These are phyloP conservation scores for Andrena hattorfiana DNA, from an alignment of 2,888 invertebrate genomes.

Conservation along the genomic window DNA sequence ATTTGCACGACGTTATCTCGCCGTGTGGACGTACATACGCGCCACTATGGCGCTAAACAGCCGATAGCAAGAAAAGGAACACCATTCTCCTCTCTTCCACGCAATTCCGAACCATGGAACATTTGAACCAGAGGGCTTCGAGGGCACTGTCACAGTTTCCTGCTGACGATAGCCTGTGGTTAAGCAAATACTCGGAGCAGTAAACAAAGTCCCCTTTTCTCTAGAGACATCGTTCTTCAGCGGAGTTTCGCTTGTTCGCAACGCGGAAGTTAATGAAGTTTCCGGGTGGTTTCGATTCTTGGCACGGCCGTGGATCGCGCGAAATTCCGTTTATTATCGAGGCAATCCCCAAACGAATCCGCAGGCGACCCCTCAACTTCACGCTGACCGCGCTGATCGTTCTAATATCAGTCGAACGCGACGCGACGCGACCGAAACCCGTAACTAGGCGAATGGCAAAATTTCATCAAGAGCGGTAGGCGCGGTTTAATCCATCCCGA, in stretches of 20 bases:
- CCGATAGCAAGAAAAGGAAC: conserved; percentile 31
- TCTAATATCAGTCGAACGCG: conserved; percentile 30
- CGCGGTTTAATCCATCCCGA: conserved; percentile 51
- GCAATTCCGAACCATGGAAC: neutral
- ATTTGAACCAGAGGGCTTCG: neutral
- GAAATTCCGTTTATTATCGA: neutral
- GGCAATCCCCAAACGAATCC: neutral
- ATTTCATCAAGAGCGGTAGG: conserved; percentile 46
- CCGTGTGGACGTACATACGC: conserved; percentile 9
- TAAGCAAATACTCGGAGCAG: no score
- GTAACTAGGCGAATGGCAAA: conserved; percentile 33
- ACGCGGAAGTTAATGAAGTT: neutral
- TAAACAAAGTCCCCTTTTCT: no score
- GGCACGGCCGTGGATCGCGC: neutral
- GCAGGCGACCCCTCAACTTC: conserved; percentile 1
- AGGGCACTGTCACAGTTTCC: neutral
- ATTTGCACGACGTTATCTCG: conserved; percentile 64
- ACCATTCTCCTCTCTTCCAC: neutral
- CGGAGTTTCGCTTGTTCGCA: no score
- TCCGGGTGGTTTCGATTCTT: neutral
- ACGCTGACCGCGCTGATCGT: conserved; percentile 15
- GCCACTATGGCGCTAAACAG: neutral
- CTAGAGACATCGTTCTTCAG: no score
- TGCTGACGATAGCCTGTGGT: neutral
- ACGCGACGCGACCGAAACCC: neutral